Evolutionary conservation across 2,888 invertebrate genomes (phyloP).

Genomic region (Netelia fuscicornis): DNA sequence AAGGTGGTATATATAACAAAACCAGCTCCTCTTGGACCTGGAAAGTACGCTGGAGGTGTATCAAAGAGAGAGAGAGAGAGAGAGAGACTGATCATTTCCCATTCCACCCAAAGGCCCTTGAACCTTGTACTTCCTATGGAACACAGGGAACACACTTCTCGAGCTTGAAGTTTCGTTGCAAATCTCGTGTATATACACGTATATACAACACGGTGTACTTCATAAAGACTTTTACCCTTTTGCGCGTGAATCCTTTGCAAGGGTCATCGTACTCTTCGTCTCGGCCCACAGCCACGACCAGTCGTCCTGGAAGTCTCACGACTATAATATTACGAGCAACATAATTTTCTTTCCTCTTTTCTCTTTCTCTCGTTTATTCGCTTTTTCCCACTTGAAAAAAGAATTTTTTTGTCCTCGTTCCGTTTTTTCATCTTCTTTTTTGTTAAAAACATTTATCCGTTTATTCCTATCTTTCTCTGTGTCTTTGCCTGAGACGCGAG

Average conservation of each 20-base stretch:
- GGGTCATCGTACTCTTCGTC: slow-evolving; percentile 37
- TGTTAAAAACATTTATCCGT: background rate
- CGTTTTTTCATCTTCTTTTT: background rate
- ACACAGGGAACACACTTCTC: slow-evolving; percentile 36
- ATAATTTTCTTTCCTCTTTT: slow-evolving; percentile 31
- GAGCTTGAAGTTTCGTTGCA: slow-evolving; percentile 44
- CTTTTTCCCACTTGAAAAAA: background rate
- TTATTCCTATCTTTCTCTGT: background rate
- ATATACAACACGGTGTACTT: slow-evolving; percentile 8
- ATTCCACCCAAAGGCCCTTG: slow-evolving; percentile 53
- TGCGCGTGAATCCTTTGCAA: slow-evolving; percentile 6
- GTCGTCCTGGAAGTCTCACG: slow-evolving; percentile 40
- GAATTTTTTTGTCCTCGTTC: background rate
- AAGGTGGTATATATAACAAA: slow-evolving; percentile 45
- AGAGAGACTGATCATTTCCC: slow-evolving; percentile 50
- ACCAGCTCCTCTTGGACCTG: slow-evolving; percentile 33
- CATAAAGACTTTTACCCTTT: slow-evolving; percentile 29
- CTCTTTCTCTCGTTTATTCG: slow-evolving; percentile 13
- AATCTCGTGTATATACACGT: background rate
- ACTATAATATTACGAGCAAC: slow-evolving; percentile 33
- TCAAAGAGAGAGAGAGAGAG: background rate
- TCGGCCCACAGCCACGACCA: slow-evolving; percentile 29
- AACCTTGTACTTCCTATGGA: slow-evolving; percentile 55
- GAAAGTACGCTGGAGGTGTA: slow-evolving; percentile 42
- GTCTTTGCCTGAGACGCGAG: background rate